Percentiles rank a stretch among this genome's conserved stretches.
phyloP scores from a whole-genome alignment of 1,140 invertebrate genomes.

The Muscidifurax raptorellus region DNA sequence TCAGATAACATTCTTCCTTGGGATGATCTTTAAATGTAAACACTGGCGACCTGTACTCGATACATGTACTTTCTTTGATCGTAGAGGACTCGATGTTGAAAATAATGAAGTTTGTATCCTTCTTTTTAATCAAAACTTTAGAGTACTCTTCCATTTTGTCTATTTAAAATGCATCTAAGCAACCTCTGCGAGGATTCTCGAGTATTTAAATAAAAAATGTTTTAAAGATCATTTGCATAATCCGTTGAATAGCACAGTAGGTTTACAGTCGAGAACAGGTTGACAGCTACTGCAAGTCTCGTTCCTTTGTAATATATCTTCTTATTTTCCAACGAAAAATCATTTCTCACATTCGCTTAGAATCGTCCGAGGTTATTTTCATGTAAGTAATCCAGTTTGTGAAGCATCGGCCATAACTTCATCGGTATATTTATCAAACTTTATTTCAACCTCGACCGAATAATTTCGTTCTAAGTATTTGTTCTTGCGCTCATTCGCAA shows the following conservation, averaged over 20 bases:
- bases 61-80: constrained; percentile 19
- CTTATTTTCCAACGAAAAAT: too few species aligned
- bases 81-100: constrained; percentile 27
- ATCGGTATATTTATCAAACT: too few species aligned
- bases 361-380: too few species aligned
- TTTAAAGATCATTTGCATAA: not conserved
- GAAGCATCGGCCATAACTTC: too few species aligned
- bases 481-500: too few species aligned
- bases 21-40: constrained; percentile 23
- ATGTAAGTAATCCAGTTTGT: too few species aligned
- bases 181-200: not conserved
- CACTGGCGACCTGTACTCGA: constrained; percentile 19
- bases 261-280: too few species aligned
- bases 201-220: not conserved
- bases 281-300: too few species aligned
- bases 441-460: too few species aligned
- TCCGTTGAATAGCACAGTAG: not conserved
- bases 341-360: too few species aligned
- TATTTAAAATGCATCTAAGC: not conserved
- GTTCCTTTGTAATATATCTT: not conserved
- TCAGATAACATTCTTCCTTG: constrained; percentile 17
- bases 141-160: constrained; percentile 23
- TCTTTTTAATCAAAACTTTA: constrained; percentile 1
- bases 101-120: constrained; percentile 28
- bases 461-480: too few species aligned